Evolutionary conservation across 2,888 invertebrate species (phyloP).

Genomic region (Mystacides longicornis): DNA sequence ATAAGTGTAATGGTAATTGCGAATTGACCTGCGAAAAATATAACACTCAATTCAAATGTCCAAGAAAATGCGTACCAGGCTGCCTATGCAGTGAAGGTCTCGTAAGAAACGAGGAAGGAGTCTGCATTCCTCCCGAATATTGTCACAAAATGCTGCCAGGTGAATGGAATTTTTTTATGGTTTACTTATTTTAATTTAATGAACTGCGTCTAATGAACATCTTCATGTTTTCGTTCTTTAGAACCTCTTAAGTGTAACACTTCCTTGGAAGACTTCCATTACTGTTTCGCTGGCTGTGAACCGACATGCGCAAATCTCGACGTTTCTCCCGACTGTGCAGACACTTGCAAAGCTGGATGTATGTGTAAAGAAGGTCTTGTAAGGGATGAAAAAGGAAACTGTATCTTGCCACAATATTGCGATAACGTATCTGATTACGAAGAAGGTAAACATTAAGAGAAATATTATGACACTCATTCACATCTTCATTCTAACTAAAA

Average conservation of each 20-base stretch:
- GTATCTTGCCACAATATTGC: slow-evolving; percentile 17
- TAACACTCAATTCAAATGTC: slow-evolving; percentile 2
- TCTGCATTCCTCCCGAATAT: slow-evolving; percentile 15
- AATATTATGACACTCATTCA: too few species aligned
- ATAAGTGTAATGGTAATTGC: slow-evolving; percentile 16
- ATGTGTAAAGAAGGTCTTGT: slow-evolving; percentile 22
- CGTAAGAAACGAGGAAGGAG: slow-evolving; percentile 19
- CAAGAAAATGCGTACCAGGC: slow-evolving; percentile 10
- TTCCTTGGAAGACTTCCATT: slow-evolving; percentile 19
- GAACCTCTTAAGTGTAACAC: slow-evolving; percentile 10
- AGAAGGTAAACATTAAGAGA: too few species aligned
- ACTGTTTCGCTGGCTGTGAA: slow-evolving; percentile 19
- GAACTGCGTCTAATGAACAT: not conserved
- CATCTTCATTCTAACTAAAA: too few species aligned
- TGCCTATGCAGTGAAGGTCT: slow-evolving; percentile 22
- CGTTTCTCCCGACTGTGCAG: slow-evolving; percentile 5
- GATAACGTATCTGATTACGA: not conserved
- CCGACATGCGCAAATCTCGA: slow-evolving; percentile 17
- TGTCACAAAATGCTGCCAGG: slow-evolving; percentile 13
- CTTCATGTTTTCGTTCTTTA: not conserved
- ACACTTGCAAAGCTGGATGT: slow-evolving; percentile 20
- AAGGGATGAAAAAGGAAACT: slow-evolving; percentile 18
- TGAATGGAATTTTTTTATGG: slow-evolving; percentile 1
- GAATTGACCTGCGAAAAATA: slow-evolving; percentile 21
- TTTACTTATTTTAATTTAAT: too few species aligned